Base-by-base conservation (phyloP, 2,113 vertebrate genomes). In the Carassius carassius region DNA sequence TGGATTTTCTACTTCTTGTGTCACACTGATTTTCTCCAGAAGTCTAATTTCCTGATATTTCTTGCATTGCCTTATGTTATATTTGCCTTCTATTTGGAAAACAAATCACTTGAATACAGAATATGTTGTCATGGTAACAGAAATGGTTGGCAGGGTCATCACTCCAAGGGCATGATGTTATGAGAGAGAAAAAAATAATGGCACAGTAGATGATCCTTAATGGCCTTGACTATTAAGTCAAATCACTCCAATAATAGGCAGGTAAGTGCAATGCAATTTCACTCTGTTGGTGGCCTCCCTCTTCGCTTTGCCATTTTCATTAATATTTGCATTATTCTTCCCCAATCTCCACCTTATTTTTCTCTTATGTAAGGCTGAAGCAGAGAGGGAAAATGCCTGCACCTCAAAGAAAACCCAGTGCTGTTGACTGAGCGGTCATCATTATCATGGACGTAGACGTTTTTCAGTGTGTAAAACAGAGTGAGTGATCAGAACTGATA, bases 41-140 rank as follows among this genome's bases (percentile, higher is more conserved):
- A 76, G 29, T 82, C 23, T 9, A 79, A 56, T 21, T 41, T 83
- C 14, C 47, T 44, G 10, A 11, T 80, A 76, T 83, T 82, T 83
- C 41, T 75, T 79, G 54, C 67, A 54, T 37, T 73, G 79, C 44
- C 5, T 78, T 78, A 51, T 60, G 51, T 81, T 65, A 62, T 29
- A 49, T 47, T 67, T 13, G 54, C 3, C 25, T 23, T 37, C 19
- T 75, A 72, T 85, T 74, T 69, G 23, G 4, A 76, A 80, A 88
- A 60, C 35, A 73, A 86, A 81, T 56, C 23, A 83, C 49, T 83
- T 86, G 29, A 29, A 29, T 29, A 81, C 16, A 35, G 69, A 76
- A 65, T 47, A 37, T 62, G 81, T 88, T 72, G 87, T 80, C 84
- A 88, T 86, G 84, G 87, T 74, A 88, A 88, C 87, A 51, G 37